Percentiles rank a stretch among this genome's conserved stretches.
phyloP scores from a whole-genome alignment of 2,113 vertebrate genomes.

The Micromys minutus region DNA sequence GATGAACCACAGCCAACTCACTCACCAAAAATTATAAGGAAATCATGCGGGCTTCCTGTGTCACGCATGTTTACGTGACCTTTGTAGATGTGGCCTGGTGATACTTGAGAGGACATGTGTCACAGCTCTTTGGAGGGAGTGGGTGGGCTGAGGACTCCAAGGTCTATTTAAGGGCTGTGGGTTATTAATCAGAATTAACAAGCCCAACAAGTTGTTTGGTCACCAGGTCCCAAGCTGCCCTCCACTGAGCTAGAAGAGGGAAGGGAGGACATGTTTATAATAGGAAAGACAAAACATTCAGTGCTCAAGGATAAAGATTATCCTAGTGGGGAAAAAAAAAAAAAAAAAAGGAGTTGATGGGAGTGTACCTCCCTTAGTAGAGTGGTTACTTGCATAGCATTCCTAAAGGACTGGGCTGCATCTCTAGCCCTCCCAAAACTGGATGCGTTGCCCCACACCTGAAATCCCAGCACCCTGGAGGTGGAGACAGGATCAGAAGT shows the following conservation, averaged over 20 bases:
- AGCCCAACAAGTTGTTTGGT: constrained; percentile 16
- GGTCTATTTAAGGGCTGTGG: constrained; percentile 17
- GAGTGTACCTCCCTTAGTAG: neutral
- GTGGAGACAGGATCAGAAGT: neutral
- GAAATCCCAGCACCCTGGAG: neutral
- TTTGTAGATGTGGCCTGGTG: constrained; percentile 15
- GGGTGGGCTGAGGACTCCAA: neutral
- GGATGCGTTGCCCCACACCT: neutral
- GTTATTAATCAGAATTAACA: constrained; percentile 44
- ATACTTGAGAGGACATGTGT: constrained; percentile 29
- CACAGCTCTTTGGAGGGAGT: neutral
- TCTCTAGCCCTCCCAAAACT: neutral
- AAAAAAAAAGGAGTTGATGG: neutral
- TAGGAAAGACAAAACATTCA: neutral
- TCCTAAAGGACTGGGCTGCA: neutral
- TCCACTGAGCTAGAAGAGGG: neutral
- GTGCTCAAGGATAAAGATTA: neutral
- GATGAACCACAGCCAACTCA: constrained; percentile 35
- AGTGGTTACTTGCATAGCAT: neutral
- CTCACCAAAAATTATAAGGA: constrained; percentile 41
- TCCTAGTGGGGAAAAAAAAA: too few species aligned
- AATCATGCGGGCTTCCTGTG: neutral
- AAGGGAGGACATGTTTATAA: neutral
- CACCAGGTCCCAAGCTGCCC: neutral
- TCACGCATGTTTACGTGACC: constrained; percentile 29